Percentiles rank a stretch among this genome's conserved stretches.
Evolutionary conservation across 2,797 vertebrate species (phyloP).

Genomic region (Tenualosa ilisha): DNA sequence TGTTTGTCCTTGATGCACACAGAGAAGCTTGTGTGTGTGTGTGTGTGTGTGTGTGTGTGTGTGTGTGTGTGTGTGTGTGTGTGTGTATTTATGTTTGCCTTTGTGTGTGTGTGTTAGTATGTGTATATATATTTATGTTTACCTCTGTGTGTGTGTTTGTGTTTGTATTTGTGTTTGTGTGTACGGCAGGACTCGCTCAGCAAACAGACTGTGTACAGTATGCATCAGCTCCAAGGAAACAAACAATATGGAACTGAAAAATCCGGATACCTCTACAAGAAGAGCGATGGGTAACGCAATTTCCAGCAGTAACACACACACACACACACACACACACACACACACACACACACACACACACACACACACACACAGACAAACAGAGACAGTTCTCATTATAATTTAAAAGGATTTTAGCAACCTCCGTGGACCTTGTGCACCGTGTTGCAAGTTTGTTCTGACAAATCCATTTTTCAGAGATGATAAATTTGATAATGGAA

Average conservation of each 20-base stretch:
- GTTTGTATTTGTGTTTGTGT: conserved; percentile 32
- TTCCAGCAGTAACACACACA: neutral
- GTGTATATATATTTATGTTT: neutral
- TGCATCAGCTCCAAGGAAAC: conserved; percentile 85
- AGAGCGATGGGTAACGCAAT: conserved; percentile 72
- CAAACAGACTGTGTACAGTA: conserved; percentile 75
- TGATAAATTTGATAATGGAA: conserved; percentile 8
- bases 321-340: neutral
- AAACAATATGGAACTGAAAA: conserved; percentile 81
- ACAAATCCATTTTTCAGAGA: neutral
- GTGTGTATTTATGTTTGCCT: neutral
- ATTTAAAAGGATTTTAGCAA: neutral
- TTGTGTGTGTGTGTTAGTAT: too few relatives aligned
- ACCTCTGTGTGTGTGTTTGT: neutral
- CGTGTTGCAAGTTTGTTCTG: neutral
- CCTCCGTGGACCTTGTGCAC: neutral
- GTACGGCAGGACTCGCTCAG: conserved; percentile 72
- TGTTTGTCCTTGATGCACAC: neutral
- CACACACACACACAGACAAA: neutral
- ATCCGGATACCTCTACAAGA: conserved; percentile 81
- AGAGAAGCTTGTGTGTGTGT: neutral
- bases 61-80: conserved; percentile 32
- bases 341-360: neutral
- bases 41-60: neutral
- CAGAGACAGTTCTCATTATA: neutral